Evolutionary conservation across 2,797 vertebrate species (phyloP).

Genomic region (Melanotaenia trifasciata): DNA sequence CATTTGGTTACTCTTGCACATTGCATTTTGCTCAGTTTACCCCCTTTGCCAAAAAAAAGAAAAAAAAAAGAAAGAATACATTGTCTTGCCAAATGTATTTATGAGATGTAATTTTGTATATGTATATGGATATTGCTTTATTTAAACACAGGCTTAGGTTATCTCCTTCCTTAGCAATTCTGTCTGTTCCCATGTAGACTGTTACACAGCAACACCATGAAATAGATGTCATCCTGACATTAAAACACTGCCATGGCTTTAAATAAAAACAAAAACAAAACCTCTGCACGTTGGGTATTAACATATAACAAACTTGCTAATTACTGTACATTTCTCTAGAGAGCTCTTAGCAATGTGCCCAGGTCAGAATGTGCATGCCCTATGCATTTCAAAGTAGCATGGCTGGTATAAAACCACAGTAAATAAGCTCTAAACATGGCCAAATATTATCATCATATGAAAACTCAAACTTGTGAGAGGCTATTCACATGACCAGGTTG

Average conservation of each 20-base stretch:
- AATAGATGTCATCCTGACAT: slow-evolving; percentile 61
- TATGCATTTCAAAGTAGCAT: slow-evolving; percentile 76
- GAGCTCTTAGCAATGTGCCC: slow-evolving; percentile 62
- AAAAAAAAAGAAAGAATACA: slow-evolving; percentile 49
- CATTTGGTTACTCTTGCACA: slow-evolving; percentile 74
- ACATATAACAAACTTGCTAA: slow-evolving; percentile 50
- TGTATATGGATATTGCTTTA: slow-evolving; percentile 77
- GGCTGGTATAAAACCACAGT: slow-evolving; percentile 64
- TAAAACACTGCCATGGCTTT: slow-evolving; percentile 70
- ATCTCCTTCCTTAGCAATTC: slow-evolving; percentile 55
- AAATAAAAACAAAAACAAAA: slow-evolving; percentile 50
- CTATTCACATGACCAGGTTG: slow-evolving; percentile 23
- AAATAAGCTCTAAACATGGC: slow-evolving; percentile 57
- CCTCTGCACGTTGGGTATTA: slow-evolving; percentile 51
- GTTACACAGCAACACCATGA: slow-evolving; percentile 63
- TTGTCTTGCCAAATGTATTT: slow-evolving; percentile 84
- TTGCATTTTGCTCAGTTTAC: slow-evolving; percentile 68
- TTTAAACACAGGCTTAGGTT: slow-evolving; percentile 70
- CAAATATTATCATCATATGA: slow-evolving; percentile 34
- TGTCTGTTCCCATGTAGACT: slow-evolving; percentile 67
- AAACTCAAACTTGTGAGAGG: slow-evolving; percentile 35
- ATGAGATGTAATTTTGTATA: slow-evolving; percentile 81
- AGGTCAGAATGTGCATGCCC: slow-evolving; percentile 68
- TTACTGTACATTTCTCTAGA: slow-evolving; percentile 56
- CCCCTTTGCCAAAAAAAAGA: slow-evolving; percentile 73